phyloP scores from a whole-genome alignment of 2,797 vertebrate genomes.

The Salmo trutta region DNA sequence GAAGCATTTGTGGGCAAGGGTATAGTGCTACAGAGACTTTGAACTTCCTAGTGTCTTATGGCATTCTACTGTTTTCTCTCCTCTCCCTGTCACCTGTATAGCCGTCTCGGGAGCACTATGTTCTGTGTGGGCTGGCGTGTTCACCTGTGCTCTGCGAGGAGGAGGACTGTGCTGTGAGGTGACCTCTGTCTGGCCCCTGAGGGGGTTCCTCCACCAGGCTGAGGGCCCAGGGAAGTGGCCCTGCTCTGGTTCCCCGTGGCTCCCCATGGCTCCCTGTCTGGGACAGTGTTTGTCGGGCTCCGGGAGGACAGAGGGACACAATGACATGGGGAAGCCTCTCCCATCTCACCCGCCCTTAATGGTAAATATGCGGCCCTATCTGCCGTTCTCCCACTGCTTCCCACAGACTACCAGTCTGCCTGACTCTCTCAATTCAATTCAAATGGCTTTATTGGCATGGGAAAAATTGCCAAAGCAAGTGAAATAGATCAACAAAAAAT shows the following conservation, averaged over 20 bases:
- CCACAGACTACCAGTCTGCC: neutral
- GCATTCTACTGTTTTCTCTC: neutral
- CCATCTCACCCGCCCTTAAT: neutral
- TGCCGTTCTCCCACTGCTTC: neutral
- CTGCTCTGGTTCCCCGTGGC: neutral
- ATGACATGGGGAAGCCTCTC: neutral
- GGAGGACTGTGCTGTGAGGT: neutral
- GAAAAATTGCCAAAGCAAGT: too few relatives aligned
- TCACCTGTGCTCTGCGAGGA: neutral
- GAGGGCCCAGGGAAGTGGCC: neutral
- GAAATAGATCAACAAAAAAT: too few relatives aligned
- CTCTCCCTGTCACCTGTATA: neutral
- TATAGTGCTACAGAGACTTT: neutral
- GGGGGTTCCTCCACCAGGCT: neutral
- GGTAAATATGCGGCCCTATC: neutral
- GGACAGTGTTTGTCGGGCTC: neutral
- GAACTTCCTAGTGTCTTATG: neutral
- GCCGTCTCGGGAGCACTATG: neutral
- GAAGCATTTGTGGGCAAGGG: neutral
- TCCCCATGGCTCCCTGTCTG: constrained; percentile 2
- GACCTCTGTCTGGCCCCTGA: constrained; percentile 4
- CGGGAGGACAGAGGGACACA: neutral
- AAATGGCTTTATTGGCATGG: too few relatives aligned
- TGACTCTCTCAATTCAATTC: neutral
- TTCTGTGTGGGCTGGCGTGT: neutral